Conservation (phyloP, 2,888 invertebrate genomes). For the Dicycla oo region DNA sequence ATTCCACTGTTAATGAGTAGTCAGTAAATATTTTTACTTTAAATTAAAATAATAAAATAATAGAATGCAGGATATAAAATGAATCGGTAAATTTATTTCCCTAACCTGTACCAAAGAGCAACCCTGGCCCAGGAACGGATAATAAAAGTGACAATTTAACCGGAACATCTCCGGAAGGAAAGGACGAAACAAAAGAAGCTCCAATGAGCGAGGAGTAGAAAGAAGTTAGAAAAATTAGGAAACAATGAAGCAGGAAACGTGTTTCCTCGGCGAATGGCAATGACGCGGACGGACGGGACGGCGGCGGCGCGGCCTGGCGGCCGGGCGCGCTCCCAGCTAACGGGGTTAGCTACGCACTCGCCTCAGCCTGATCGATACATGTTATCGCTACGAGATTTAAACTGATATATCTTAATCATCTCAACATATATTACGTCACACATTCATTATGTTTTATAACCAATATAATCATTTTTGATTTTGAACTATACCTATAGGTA, state of each 20-base stretch:
- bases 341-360: conserved; percentile 61
- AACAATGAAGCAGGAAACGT: conserved; percentile 86
- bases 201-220: conserved; percentile 74
- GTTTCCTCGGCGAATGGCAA: conserved; percentile 77
- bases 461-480: neutral
- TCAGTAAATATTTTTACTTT: neutral
- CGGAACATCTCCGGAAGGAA: conserved; percentile 82
- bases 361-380: conserved; percentile 64
- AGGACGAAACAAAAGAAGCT: conserved; percentile 82
- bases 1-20: neutral
- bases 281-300: conserved; percentile 64
- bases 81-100: conserved; percentile 65
- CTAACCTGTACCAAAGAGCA: conserved; percentile 61
- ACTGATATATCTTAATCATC: conserved; percentile 56
- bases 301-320: conserved; percentile 36
- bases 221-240: conserved; percentile 85
- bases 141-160: conserved; percentile 86
- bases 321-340: conserved; percentile 57
- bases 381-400: conserved; percentile 55
- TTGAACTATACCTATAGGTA: neutral
- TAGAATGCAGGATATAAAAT: conserved; percentile 36
- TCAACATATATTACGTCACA: conserved; percentile 15
- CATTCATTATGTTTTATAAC: conserved; percentile 8
- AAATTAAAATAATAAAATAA: conserved; percentile 5
- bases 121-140: conserved; percentile 72